phyloP scores from a whole-genome alignment of 2,888 invertebrate species.

The Apodemia hepburni region DNA sequence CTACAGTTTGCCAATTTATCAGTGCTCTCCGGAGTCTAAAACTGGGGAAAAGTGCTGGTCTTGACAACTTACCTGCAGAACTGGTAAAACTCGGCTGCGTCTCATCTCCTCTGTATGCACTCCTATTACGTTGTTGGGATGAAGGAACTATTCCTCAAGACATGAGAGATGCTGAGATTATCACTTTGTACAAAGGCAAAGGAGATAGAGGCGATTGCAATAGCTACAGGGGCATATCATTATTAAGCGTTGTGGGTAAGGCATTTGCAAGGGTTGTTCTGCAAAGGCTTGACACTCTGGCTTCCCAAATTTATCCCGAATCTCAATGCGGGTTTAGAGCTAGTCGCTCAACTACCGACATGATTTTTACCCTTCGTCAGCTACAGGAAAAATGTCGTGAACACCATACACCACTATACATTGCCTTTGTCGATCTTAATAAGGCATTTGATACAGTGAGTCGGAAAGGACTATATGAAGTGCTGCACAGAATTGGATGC shows the following conservation, averaged over 20 bases:
- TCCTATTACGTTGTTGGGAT: slow-evolving; percentile 5
- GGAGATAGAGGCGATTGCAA: slow-evolving; percentile 18
- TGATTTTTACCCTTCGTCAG: slow-evolving; percentile 29
- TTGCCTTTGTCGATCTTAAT: slow-evolving; percentile 25
- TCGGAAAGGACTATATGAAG: slow-evolving; percentile 8
- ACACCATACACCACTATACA: slow-evolving; percentile 23
- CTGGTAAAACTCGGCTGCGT: background rate
- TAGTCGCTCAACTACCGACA: slow-evolving; percentile 26
- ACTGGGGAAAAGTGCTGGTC: background rate
- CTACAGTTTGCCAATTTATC: background rate
- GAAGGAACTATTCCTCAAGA: slow-evolving; percentile 17
- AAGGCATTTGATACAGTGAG: slow-evolving; percentile 16
- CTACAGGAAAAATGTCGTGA: slow-evolving; percentile 29
- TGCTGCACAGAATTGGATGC: slow-evolving; percentile 12
- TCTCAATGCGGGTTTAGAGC: slow-evolving; percentile 28
- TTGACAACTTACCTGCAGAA: background rate
- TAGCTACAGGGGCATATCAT: slow-evolving; percentile 16
- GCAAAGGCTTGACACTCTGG: slow-evolving; percentile 14
- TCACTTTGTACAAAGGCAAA: slow-evolving; percentile 17
- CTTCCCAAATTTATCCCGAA: slow-evolving; percentile 22
- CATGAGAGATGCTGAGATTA: too few species aligned
- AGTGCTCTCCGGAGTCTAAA: background rate
- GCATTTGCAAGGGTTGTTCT: slow-evolving; percentile 18
- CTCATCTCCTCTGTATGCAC: slow-evolving; percentile 1
- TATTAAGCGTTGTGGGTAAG: too few species aligned